Base-by-base conservation (phyloP, 2,888 invertebrate species). In the Trichopoda pennipes region DNA sequence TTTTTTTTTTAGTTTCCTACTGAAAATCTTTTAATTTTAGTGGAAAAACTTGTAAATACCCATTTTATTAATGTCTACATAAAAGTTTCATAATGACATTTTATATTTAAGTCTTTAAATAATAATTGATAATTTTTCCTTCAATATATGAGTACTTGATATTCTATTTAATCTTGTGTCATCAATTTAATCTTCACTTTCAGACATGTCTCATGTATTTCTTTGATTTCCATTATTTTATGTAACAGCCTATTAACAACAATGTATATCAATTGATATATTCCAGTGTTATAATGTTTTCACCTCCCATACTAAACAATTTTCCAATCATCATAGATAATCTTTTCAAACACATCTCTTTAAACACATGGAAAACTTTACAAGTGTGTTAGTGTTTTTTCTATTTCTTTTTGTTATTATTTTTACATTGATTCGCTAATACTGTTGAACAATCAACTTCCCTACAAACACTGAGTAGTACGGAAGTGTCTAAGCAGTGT, bases 131-230 rank as follows among this genome's bases (percentile, higher is more conserved):
- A 49, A 19, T 17, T 49, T 49, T 38, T 12, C 4, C 19, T 38
- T 35, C 10, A 21, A 23, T 12, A 38, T 38, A 9, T 61, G 8
- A 44, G 10, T 44, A 60, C 19, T 68, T 53, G 19, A n/a, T 60
- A 21, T 53, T 44, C 44, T 23, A 53, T 21, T 69, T 16, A 55
- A 53, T 61, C 17, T 69, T 47, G 16, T 69, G 35, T 51, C 51
- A 63, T 78, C 42, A 72, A 23, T 73, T 55, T 44, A 38, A 44
- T 79, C 74, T 60, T 78, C 53, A 56, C 66, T 66, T 61, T 66
- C 79, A 82, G 81, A 82, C 81, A 82, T 75, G 81, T 82, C 74
- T 82, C 73, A 72, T 72, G 44, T 16, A 56, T 79, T 82, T 79
- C 75, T 66, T 70, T 70, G 79, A 75, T 72, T 72, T 81, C 16